Evolutionary conservation across 2,888 invertebrate species (phyloP).

Genomic region (Macaria liturata): DNA sequence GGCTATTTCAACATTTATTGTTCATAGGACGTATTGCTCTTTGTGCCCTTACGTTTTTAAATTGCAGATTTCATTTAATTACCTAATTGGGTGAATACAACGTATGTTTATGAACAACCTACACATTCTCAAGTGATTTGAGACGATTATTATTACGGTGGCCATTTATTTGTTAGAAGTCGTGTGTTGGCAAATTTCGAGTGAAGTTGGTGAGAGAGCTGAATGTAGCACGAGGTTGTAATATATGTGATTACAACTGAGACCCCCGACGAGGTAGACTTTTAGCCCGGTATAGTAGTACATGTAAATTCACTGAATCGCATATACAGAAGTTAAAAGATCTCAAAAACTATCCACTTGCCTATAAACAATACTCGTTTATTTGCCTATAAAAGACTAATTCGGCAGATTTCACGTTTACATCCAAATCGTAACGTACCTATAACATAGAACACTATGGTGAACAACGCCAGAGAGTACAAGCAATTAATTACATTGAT

Average conservation of each 20-base stretch:
- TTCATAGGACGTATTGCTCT: slow-evolving; percentile 73
- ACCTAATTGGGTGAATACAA: slow-evolving; percentile 40
- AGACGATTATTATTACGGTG: slow-evolving; percentile 19
- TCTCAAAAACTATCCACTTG: slow-evolving; percentile 64
- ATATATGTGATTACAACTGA: slow-evolving; percentile 17
- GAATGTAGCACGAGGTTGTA: not conserved
- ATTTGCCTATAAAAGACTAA: slow-evolving; percentile 72
- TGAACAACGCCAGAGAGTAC: slow-evolving; percentile 55
- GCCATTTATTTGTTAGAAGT: slow-evolving; percentile 12
- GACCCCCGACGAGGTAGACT: slow-evolving; percentile 44
- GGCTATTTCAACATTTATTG: slow-evolving; percentile 53
- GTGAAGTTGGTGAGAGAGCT: slow-evolving; percentile 1
- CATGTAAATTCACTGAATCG: slow-evolving; percentile 58
- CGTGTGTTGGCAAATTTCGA: slow-evolving; percentile 5
- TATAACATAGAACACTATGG: slow-evolving; percentile 73
- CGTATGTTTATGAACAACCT: slow-evolving; percentile 29
- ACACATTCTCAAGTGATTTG: slow-evolving; percentile 52
- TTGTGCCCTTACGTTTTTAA: slow-evolving; percentile 53
- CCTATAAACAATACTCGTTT: slow-evolving; percentile 52
- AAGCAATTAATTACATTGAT: slow-evolving; percentile 31
- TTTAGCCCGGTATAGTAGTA: slow-evolving; percentile 50
- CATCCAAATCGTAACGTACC: slow-evolving; percentile 41
- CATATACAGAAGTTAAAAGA: slow-evolving; percentile 60
- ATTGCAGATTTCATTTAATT: slow-evolving; percentile 26
- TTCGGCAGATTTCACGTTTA: slow-evolving; percentile 71